A percentile compares a stretch with the other conserved stretches of the same genome.
Evolutionary conservation across 2,888 invertebrate genomes (phyloP).

Genomic region (Dynastes maya): DNA sequence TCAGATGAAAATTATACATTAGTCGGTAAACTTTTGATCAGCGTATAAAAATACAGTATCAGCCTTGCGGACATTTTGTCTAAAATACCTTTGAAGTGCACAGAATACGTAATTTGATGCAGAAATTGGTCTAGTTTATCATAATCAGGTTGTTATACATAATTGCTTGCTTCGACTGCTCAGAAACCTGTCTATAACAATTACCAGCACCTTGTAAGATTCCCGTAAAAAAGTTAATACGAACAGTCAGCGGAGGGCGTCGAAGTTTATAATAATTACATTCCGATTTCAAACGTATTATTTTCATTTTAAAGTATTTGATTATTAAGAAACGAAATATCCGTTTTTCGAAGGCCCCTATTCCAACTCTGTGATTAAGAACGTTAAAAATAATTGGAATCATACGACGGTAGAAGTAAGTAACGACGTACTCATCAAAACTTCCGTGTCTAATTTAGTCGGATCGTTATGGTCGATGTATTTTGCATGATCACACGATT

Average conservation of each 20-base stretch:
- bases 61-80: slow-evolving; percentile 18
- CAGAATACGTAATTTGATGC: slow-evolving; percentile 33
- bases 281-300: slow-evolving; percentile 10
- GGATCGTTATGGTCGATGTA: background rate
- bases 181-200: slow-evolving; percentile 19
- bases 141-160: slow-evolving; percentile 31
- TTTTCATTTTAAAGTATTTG: slow-evolving; percentile 29
- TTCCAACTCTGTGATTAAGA: slow-evolving; percentile 47
- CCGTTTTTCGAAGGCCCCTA: slow-evolving; percentile 15
- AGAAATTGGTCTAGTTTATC: slow-evolving; percentile 35
- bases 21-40: background rate
- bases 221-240: background rate
- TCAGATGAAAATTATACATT: slow-evolving; percentile 19
- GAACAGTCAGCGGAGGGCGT: background rate
- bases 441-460: slow-evolving; percentile 21
- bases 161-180: slow-evolving; percentile 15
- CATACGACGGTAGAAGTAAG: slow-evolving; percentile 30
- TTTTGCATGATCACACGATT: background rate
- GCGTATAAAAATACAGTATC: background rate
- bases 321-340: slow-evolving; percentile 18
- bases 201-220: slow-evolving; percentile 12
- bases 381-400: slow-evolving; percentile 47
- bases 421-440: slow-evolving; percentile 31
- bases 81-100: slow-evolving; percentile 7
- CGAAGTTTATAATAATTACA: slow-evolving; percentile 20